Percentiles rank a stretch among this genome's conserved stretches.
These are phyloP conservation scores for Lithophane leautieri DNA, from an alignment of 2,888 invertebrate genomes.

Conservation along the genomic window DNA sequence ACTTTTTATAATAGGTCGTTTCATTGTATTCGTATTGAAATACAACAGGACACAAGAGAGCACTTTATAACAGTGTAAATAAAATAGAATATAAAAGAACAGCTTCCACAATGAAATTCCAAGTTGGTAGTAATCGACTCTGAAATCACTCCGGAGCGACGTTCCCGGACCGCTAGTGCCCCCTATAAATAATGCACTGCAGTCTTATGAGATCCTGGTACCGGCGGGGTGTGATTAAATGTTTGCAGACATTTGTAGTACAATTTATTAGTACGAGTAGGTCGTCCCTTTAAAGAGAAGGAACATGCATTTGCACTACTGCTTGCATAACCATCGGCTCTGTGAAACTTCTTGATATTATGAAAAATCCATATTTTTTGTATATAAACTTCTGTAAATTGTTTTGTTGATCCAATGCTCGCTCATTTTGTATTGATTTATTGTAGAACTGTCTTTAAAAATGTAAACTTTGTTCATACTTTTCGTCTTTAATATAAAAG, in stretches of 20 bases:
- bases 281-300: neutral
- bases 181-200: constrained; percentile 40
- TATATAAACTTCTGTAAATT: neutral
- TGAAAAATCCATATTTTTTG: neutral
- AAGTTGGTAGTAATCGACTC: constrained; percentile 43
- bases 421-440: neutral
- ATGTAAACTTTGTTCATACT: no score
- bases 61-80: neutral
- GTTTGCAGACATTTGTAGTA: constrained; percentile 17
- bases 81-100: constrained; percentile 28
- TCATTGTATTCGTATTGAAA: neutral
- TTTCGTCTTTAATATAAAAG: neutral
- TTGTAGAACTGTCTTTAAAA: neutral
- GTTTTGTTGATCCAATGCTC: neutral
- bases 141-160: constrained; percentile 42
- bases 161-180: constrained; percentile 30
- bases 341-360: neutral
- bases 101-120: constrained; percentile 44
- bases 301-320: neutral
- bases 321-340: neutral
- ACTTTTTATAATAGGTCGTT: no score
- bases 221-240: constrained; percentile 38
- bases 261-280: neutral
- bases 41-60: neutral
- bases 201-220: constrained; percentile 45